A percentile compares a stretch with the other conserved stretches of the same genome.
These are phyloP conservation scores for Habrosyne pyritoides DNA, from an alignment of 2,888 invertebrate genomes.

Conservation along the genomic window DNA sequence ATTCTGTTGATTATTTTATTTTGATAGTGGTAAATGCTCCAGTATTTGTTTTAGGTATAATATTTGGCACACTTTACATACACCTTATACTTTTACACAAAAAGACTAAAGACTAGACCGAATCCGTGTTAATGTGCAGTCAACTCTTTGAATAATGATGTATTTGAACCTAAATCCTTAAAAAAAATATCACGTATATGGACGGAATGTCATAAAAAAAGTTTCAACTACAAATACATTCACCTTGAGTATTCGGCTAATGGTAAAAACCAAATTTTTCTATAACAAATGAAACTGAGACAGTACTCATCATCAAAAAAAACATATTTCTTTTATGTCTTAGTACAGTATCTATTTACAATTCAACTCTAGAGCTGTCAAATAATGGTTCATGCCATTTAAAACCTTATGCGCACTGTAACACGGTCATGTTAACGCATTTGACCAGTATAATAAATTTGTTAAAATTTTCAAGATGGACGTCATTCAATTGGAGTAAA, in stretches of 20 bases:
- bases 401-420: conserved; percentile 3
- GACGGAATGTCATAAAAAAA: background rate
- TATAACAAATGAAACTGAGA: background rate
- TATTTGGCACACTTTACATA: too few relatives aligned
- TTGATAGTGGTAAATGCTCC: too few relatives aligned
- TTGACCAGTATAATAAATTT: conserved; percentile 10
- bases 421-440: background rate
- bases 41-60: too few relatives aligned
- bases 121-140: background rate
- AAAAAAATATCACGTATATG: background rate
- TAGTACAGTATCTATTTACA: background rate
- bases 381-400: conserved; percentile 5
- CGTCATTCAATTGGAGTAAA: conserved; percentile 32
- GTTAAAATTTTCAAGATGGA: background rate
- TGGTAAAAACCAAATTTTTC: background rate
- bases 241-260: background rate
- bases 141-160: conserved; percentile 5
- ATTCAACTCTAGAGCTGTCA: background rate
- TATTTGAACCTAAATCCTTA: conserved; percentile 12
- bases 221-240: background rate
- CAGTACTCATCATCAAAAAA: background rate
- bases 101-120: too few relatives aligned
- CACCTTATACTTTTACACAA: too few relatives aligned
- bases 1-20: too few relatives aligned
- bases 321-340: background rate